phyloP scores from a whole-genome alignment of 1,140 invertebrate genomes.

The Linepithema humile region DNA sequence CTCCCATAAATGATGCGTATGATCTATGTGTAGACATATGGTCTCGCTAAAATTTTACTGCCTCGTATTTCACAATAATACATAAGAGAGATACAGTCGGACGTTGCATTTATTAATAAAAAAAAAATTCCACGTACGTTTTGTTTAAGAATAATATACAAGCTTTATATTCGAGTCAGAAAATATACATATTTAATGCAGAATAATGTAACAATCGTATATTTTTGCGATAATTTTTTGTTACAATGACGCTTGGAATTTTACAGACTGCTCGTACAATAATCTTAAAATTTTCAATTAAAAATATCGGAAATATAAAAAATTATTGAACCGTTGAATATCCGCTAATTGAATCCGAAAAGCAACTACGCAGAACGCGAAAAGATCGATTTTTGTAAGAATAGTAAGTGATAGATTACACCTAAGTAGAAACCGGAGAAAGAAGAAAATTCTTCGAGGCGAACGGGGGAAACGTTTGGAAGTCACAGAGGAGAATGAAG shows the following conservation, averaged over 20 bases:
- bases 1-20: constrained; percentile 6
- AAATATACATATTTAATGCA: not conserved
- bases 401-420: constrained; percentile 50
- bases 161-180: not conserved
- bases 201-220: not conserved
- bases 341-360: not conserved
- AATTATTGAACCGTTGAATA: not conserved
- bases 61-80: not conserved
- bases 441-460: constrained; percentile 2
- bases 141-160: not conserved
- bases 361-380: constrained; percentile 10
- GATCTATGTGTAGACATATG: not conserved
- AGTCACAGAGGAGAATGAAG: constrained; percentile 48
- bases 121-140: not conserved
- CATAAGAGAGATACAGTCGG: not conserved
- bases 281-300: not conserved
- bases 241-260: not conserved
- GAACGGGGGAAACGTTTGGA: constrained; percentile 16
- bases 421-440: constrained; percentile 23
- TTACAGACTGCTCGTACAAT: not conserved
- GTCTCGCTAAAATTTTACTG: not conserved
- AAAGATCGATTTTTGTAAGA: constrained; percentile 20
- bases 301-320: not conserved
- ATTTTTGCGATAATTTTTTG: no score
- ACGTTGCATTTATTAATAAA: not conserved